A percentile compares a stretch with the other conserved stretches of the same genome.
Evolutionary conservation across 2,797 vertebrate species (phyloP).

Genomic region (Lagorchestes hirsutus): DNA sequence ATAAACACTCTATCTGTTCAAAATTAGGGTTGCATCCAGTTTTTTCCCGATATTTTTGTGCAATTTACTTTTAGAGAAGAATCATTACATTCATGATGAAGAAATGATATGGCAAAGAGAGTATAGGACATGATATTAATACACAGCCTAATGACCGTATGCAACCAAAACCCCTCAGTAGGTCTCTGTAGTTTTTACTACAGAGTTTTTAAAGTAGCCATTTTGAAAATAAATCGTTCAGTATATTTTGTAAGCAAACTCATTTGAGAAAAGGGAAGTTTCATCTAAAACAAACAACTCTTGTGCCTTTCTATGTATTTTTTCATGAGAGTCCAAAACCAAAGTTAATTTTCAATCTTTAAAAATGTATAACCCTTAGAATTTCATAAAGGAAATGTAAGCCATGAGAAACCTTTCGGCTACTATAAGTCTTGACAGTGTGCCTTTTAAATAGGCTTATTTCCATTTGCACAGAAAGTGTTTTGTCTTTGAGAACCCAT

Average conservation of each 20-base stretch:
- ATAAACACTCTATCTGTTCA: conserved; percentile 64
- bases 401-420: conserved; percentile 43
- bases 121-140: conserved; percentile 4
- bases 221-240: conserved; percentile 13
- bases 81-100: conserved; percentile 46
- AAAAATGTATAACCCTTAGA: conserved; percentile 44
- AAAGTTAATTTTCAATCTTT: conserved; percentile 43
- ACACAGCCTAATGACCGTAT: not conserved
- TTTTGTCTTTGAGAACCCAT: conserved; percentile 79
- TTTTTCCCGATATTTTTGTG: conserved; percentile 47
- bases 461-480: conserved; percentile 76
- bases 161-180: conserved; percentile 18
- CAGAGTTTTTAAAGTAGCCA: conserved; percentile 42
- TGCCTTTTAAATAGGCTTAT: conserved; percentile 74
- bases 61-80: conserved; percentile 28
- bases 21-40: conserved; percentile 51
- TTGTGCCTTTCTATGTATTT: conserved; percentile 16
- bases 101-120: not conserved
- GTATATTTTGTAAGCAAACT: conserved; percentile 17
- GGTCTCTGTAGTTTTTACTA: conserved; percentile 21
- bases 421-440: conserved; percentile 76
- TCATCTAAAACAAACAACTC: not conserved
- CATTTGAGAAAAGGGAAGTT: conserved; percentile 33
- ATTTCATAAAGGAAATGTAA: conserved; percentile 39
- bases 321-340: conserved; percentile 34